phyloP scores from a whole-genome alignment of 2,888 invertebrate genomes.

The Phortica okadai region DNA sequence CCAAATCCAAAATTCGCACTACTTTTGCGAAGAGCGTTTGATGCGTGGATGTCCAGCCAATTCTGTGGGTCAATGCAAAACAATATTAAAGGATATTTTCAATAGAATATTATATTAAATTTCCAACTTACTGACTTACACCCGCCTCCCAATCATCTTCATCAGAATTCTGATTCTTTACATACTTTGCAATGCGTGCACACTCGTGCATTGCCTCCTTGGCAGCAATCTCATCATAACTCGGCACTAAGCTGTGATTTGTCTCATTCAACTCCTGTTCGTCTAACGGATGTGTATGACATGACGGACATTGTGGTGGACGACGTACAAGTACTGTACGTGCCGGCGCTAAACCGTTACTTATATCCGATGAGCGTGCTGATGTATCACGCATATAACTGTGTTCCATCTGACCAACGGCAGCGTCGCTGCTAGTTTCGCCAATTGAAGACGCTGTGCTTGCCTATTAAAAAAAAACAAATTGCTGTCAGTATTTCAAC shows the following conservation, averaged over 20 bases:
- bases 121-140: constrained; percentile 79
- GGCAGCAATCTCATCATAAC: constrained; percentile 80
- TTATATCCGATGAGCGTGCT: constrained; percentile 57
- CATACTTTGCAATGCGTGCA: constrained; percentile 81
- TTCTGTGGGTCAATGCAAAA: constrained; percentile 73
- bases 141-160: constrained; percentile 84
- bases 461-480: not conserved
- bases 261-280: constrained; percentile 77
- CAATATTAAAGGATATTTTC: constrained; percentile 1
- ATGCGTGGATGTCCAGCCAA: constrained; percentile 81
- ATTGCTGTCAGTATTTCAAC: no score
- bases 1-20: constrained; percentile 81
- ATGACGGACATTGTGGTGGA: constrained; percentile 75
- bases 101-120: not conserved
- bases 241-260: constrained; percentile 75
- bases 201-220: constrained; percentile 84
- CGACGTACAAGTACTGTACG: constrained; percentile 73
- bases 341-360: constrained; percentile 70
- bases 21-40: constrained; percentile 82
- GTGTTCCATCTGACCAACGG: constrained; percentile 79
- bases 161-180: constrained; percentile 78
- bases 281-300: constrained; percentile 73
- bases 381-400: constrained; percentile 83
- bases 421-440: constrained; percentile 49
- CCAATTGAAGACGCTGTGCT: constrained; percentile 52